Percentiles rank a stretch among this genome's conserved stretches.
These are phyloP conservation scores for Leucozona laternaria DNA, from an alignment of 2,888 invertebrate species.

Conservation along the genomic window DNA sequence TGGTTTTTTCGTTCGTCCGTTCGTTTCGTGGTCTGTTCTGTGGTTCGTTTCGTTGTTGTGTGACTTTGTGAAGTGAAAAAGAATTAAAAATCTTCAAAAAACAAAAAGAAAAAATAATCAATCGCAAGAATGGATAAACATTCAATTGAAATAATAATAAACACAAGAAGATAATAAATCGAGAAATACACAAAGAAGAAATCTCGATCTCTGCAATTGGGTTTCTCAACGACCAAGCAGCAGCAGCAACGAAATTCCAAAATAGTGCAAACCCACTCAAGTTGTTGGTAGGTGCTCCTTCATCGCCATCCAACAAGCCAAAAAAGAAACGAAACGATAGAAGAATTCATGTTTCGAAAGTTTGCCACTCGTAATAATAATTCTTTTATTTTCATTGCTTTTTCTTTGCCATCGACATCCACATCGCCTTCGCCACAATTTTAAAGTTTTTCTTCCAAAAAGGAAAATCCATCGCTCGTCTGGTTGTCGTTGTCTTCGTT, in stretches of 20 bases:
- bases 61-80: conserved; percentile 27
- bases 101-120: conserved; percentile 13
- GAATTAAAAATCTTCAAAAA: neutral
- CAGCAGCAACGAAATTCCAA: conserved; percentile 55
- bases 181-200: conserved; percentile 26
- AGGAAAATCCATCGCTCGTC: conserved; percentile 48
- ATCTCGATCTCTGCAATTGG: conserved; percentile 20
- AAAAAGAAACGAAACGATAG: conserved; percentile 29
- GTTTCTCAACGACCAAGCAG: conserved; percentile 24
- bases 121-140: conserved; percentile 67
- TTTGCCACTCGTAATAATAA: conserved; percentile 49
- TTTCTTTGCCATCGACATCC: conserved; percentile 34
- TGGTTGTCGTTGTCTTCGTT: conserved; percentile 43
- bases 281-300: conserved; percentile 53
- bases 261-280: conserved; percentile 45
- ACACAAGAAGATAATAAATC: conserved; percentile 43
- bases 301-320: conserved; percentile 49
- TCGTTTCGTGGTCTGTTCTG: conserved; percentile 33
- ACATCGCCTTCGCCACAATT: conserved; percentile 16
- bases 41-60: conserved; percentile 50
- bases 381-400: conserved; percentile 48
- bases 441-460: conserved; percentile 48
- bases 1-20: conserved; percentile 59
- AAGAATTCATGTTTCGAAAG: conserved; percentile 66
- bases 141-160: conserved; percentile 39